Base-by-base conservation (phyloP, 2,113 vertebrate species). In the Ailurus styani region DNA sequence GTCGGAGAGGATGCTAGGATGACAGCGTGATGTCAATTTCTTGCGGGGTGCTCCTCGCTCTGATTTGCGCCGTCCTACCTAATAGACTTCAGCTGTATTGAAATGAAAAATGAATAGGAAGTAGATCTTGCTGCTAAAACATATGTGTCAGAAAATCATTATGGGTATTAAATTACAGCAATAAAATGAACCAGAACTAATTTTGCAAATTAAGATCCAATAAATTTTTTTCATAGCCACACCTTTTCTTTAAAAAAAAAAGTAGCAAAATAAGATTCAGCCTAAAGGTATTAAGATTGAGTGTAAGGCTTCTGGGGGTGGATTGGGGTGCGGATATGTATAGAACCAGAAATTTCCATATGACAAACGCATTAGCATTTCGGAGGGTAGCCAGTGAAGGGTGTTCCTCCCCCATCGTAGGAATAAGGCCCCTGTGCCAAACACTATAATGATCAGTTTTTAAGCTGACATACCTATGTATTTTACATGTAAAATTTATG, bases 101-200 rank as follows among this genome's bases (percentile, higher is more conserved):
- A 91, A 96, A 98, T 92, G 93, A 98, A 98, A 98, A 98, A 98
- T 42, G 60, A 98, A 95, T 73, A 95, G 94, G 97, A 98, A 96
- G 85, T 94, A 96, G 82, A 96, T 98, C 97, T 98, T 98, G 87
- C 95, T 96, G 97, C 94, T 98, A 97, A 98, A 98, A 98, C 4
- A 94, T 93, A 98, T 93, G 37, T 98, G 96, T 98, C 98, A 98
- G 96, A 98, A 99, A 98, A 98, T 98, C 98, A 98, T 98, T 98
- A 98, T 55, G 84, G 98, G 97, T 64, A 96, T 91, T 98, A 98
- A 98, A 98, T 98, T 98, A 98, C 84, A 93, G 96, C 23, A 25
- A 98, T 92, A 97, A 98, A 98, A 98, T 97, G 93, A 97, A 96
- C 93, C 96, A 98, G 96, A 98, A 97, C 98, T 97, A 97, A 98